A percentile compares a stretch with the other conserved stretches of the same genome.
phyloP scores from a whole-genome alignment of 1,140 invertebrate species.

The Laodelphax striatellus region DNA sequence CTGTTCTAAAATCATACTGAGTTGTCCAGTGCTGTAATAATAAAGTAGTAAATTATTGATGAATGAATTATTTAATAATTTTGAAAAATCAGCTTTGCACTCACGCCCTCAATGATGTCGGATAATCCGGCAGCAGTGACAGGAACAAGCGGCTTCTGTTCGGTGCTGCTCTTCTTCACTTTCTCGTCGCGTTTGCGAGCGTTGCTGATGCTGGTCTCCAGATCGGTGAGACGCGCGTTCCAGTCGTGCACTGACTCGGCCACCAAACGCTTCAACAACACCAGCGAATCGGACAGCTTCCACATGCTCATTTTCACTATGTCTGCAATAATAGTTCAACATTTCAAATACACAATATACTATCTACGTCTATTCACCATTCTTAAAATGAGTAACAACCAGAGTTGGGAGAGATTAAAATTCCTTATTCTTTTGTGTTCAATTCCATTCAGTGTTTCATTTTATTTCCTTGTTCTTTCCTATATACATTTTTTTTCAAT shows the following conservation, averaged over 20 bases:
- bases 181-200: constrained; percentile 12
- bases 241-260: constrained; percentile 50
- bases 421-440: too few species aligned
- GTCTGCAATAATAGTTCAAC: constrained; percentile 26
- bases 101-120: constrained; percentile 22
- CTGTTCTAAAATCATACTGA: too few species aligned
- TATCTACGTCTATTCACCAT: too few species aligned
- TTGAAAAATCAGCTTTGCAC: neutral
- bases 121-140: constrained; percentile 1
- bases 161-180: constrained; percentile 4
- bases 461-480: too few species aligned
- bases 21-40: too few species aligned
- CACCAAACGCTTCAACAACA: constrained; percentile 47
- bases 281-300: constrained; percentile 49
- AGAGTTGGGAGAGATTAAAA: too few species aligned
- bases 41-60: too few species aligned
- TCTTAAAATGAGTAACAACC: too few species aligned
- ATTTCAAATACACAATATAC: too few species aligned
- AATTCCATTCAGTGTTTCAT: too few species aligned
- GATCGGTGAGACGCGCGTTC: constrained; percentile 43
- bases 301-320: constrained; percentile 26
- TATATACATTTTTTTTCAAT: too few species aligned
- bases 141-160: neutral
- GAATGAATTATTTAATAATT: too few species aligned
- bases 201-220: constrained; percentile 1